Conservation (phyloP, 2,113 vertebrate genomes). For the Pachycephala philippinensis region DNA sequence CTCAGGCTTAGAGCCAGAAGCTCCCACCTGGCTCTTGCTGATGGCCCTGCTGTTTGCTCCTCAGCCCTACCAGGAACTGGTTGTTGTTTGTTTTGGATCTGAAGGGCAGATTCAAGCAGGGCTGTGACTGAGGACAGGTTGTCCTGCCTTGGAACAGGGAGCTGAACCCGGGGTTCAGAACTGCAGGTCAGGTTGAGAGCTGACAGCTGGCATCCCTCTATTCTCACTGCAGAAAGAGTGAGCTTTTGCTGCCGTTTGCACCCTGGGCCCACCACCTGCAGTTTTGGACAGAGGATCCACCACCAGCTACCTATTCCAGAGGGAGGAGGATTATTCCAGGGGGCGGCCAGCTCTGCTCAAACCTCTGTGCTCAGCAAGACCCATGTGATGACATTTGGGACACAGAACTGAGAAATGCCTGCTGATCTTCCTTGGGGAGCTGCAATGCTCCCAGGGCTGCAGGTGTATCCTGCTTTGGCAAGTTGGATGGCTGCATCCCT, state of each 20-base stretch:
- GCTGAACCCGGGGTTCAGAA: not conserved
- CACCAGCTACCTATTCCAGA: not conserved
- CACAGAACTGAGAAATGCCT: not conserved
- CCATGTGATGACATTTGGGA: not conserved
- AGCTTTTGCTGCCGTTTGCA: not conserved
- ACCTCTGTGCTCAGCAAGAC: not conserved
- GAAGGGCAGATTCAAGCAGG: not conserved
- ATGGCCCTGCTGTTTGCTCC: not conserved
- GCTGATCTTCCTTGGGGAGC: fast-evolving
- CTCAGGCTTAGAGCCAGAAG: not conserved
- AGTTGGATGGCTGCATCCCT: not conserved
- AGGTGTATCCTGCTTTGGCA: not conserved
- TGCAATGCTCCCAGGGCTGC: not conserved
- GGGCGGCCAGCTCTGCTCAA: not conserved
- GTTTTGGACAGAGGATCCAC: not conserved
- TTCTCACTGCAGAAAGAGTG: not conserved
- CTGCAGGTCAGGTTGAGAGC: not conserved
- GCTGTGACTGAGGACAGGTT: not conserved
- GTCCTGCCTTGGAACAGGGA: not conserved
- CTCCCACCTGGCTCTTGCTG: not conserved
- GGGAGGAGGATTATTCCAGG: not conserved
- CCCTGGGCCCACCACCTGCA: not conserved
- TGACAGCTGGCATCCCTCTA: not conserved
- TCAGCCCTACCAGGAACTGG: not conserved
- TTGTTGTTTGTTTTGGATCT: not conserved